Evolutionary conservation across 2,797 vertebrate species (phyloP), one percentile per base, ranked within the genome.

Genomic region (Helarctos malayanus): DNA sequence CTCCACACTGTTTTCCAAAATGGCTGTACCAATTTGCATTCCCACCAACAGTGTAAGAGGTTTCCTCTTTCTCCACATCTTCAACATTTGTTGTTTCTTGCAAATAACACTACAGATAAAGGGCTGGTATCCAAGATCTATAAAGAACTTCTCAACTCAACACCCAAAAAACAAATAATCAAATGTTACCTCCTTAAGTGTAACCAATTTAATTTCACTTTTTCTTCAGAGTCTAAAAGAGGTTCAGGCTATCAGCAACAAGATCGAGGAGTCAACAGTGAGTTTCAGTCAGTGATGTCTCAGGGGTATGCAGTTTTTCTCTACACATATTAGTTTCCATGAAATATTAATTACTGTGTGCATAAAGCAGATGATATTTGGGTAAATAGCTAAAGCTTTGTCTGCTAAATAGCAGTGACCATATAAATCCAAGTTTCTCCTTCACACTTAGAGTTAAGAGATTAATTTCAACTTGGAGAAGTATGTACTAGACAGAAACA

Each of bases 261-360:
- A 1, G 1, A 49, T 6, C 10, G 32, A 49, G 35, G 0, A 21
- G 7, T 14, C 4, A 84, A 2, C 0, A 5, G 5, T 32, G 25
- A 32, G 5, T 3, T 19, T 5, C 1, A 1, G 45, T 4, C 21
- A 27, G 14, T 68, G 35, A 2, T 12, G 0, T 23, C 16, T n/a
- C 78, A 49, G 9, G 6, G 5, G 0, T 25, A 41, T 7, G 56
- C 8, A 25, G 2, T 32, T 23, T 65, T 35, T 7, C 41, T 83
- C 8, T 49, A 38, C 61, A 13, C 2, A 7, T 35, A 29, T 54
- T 65, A 21, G 35, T 49, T 49, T 49, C 41, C 23, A 7, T 23
- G 52, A 63, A 52, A 11, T 16, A 23, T 8, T n/a, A 4, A 57
- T 4, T 45, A 0, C 47, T 21, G 15, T 19, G 8, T 15, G 11